Evolutionary conservation across 1,140 invertebrate species (phyloP).

Genomic region (Procambarus virginalis): DNA sequence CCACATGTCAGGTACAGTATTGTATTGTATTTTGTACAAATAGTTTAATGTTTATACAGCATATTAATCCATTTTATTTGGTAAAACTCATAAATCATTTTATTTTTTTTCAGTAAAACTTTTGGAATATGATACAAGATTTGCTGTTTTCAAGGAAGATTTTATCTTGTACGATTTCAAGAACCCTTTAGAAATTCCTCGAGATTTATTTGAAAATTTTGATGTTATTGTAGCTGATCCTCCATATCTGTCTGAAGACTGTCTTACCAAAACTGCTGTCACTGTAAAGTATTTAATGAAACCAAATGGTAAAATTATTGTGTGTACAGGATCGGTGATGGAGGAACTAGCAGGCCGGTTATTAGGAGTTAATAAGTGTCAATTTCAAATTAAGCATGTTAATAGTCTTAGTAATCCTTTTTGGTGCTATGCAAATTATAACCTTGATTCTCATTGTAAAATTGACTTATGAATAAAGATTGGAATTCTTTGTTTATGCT

Average conservation of each 20-base stretch:
- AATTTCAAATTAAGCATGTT: constrained; percentile 62
- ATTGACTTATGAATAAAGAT: neutral
- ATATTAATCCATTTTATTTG: too few species aligned
- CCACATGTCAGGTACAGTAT: neutral
- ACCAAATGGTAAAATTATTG: constrained; percentile 82
- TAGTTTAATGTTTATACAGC: too few species aligned
- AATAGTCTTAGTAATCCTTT: constrained; percentile 67
- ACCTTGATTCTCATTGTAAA: constrained; percentile 66
- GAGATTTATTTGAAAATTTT: constrained; percentile 79
- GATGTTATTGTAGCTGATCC: constrained; percentile 94
- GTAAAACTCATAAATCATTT: neutral
- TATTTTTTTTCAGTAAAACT: constrained; percentile 80
- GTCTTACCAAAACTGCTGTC: constrained; percentile 86
- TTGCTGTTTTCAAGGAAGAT: constrained; percentile 85
- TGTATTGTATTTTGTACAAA: neutral
- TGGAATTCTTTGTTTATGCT: neutral
- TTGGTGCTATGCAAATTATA: constrained; percentile 67
- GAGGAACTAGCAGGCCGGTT: constrained; percentile 55
- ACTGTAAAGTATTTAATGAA: constrained; percentile 87
- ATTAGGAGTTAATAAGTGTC: constrained; percentile 48
- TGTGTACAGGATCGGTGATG: constrained; percentile 86
- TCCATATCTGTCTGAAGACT: constrained; percentile 95
- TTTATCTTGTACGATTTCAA: constrained; percentile 95
- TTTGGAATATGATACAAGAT: constrained; percentile 79
- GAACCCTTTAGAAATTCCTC: constrained; percentile 82